phyloP scores from a whole-genome alignment of 2,797 vertebrate genomes.

The Karalla daura region DNA sequence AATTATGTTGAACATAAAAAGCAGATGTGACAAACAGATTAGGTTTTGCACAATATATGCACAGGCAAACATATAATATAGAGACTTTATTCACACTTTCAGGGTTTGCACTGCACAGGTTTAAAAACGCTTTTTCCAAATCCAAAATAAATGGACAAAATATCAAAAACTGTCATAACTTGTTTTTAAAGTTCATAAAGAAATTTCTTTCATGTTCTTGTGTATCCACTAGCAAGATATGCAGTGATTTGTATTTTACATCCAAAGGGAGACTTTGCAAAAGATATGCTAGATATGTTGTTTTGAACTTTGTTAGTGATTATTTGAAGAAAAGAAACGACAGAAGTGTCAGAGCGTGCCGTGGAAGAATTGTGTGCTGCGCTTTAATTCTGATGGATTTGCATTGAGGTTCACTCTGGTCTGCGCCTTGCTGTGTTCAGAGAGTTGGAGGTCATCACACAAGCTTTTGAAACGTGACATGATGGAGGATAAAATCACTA shows the following conservation, averaged over 20 bases:
- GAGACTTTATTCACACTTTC: neutral
- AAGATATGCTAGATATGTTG: neutral
- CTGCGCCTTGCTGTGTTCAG: neutral
- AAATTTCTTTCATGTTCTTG: too few relatives aligned
- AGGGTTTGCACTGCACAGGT: too few relatives aligned
- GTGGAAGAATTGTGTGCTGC: neutral
- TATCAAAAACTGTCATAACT: neutral
- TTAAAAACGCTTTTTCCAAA: neutral
- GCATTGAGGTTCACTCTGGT: neutral
- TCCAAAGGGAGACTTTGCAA: neutral
- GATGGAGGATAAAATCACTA: neutral
- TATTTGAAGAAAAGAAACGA: neutral
- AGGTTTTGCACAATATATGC: neutral
- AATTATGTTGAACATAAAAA: neutral
- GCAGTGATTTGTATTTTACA: neutral
- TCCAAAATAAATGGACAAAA: neutral
- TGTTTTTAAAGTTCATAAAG: too few relatives aligned
- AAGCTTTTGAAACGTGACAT: neutral
- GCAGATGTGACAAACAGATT: too few relatives aligned
- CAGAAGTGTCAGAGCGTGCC: neutral
- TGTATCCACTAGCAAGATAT: neutral
- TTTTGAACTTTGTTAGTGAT: neutral
- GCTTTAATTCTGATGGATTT: neutral
- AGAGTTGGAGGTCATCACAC: neutral
- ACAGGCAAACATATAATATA: neutral